A percentile compares a stretch with the other conserved stretches of the same genome.
Evolutionary conservation across 2,113 vertebrate species (phyloP).

Genomic region (Chaenocephalus aceratus): DNA sequence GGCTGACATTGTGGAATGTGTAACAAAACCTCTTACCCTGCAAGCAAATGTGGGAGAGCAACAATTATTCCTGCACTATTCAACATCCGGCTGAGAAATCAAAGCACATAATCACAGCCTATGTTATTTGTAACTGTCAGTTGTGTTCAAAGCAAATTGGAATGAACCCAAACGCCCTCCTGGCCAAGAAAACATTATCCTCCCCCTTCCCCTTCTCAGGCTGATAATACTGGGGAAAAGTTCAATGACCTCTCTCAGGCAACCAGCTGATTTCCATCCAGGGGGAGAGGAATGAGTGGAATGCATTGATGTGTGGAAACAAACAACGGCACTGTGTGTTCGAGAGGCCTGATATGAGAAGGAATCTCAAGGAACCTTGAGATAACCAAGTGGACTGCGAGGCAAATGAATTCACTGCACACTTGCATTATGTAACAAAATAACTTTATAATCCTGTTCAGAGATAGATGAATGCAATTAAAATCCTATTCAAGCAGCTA

Average conservation of each 20-base stretch:
- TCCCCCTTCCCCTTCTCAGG: constrained; percentile 33
- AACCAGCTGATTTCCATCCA: constrained; percentile 94
- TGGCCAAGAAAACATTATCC: background rate
- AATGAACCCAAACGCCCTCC: background rate
- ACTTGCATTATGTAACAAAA: constrained; percentile 53
- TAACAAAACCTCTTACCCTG: constrained; percentile 53
- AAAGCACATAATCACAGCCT: background rate
- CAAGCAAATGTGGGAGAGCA: constrained; percentile 4
- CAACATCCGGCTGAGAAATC: constrained; percentile 24
- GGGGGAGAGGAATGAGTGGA: constrained; percentile 92
- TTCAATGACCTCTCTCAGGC: constrained; percentile 92
- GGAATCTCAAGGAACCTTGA: constrained; percentile 45
- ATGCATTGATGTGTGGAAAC: constrained; percentile 94
- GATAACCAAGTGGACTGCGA: constrained; percentile 48
- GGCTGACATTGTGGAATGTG: constrained; percentile 40
- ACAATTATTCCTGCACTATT: constrained; percentile 37
- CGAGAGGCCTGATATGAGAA: constrained; percentile 65
- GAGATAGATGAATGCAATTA: constrained; percentile 12
- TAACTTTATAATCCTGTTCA: constrained; percentile 10
- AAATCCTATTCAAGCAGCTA: constrained; percentile 10
- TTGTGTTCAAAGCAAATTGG: constrained; percentile 3
- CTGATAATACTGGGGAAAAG: constrained; percentile 88
- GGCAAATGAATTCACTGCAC: constrained; percentile 3
- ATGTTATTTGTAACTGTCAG: background rate
- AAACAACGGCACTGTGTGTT: constrained; percentile 89